Base-by-base conservation (phyloP, 2,888 invertebrate genomes). In the Thera britannica region DNA sequence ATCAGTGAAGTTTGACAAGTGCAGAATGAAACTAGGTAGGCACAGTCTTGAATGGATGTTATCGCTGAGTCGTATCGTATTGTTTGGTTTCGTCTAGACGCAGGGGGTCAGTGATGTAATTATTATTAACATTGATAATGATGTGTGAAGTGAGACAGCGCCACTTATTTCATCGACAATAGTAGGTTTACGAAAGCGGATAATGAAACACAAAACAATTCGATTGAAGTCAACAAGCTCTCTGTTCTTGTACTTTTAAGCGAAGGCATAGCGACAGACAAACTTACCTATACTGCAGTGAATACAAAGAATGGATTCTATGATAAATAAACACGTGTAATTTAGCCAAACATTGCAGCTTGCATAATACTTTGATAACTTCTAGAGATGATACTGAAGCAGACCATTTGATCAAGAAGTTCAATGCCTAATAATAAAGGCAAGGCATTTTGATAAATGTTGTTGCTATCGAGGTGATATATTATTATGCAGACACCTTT, bases 1-100 rank as follows among this genome's bases (percentile, higher is more conserved):
- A 66, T 65, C 67, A 75, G 62, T 71, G 87, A 90, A 87, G 86
- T 88, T 70, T 78, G 70, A 82, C 77, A 82, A 85, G 75, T 80
- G 72, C 66, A 71, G 65, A 62, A 58, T 65, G 56, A 68, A 55
- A 72, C 56, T 12, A 56, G 23, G 62, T 59, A 56, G 58, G 56
- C 60, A 23, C 23, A 68, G 56, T 68, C 51, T 48, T 41, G 59
- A 61, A 61, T 66, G 46, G 23, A 9, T 61, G 49, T 67, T 64
- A 62, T 65, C 62, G 46, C n/a, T 46, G 44, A 46, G 41, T 41
- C 44, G 9, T 46, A 46, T 46, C 41, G 41, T 46, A 64, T 62
- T 68, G 68, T 73, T 74, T 62, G 71, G 69, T 72, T 60, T 41
- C 34, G 74, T 44, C 57, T 77, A 77, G 70, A 75, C 77, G 69